A percentile compares a stretch with the other conserved stretches of the same genome.
Conservation (phyloP, 2,113 vertebrate species). For the Chrysemys picta region DNA sequence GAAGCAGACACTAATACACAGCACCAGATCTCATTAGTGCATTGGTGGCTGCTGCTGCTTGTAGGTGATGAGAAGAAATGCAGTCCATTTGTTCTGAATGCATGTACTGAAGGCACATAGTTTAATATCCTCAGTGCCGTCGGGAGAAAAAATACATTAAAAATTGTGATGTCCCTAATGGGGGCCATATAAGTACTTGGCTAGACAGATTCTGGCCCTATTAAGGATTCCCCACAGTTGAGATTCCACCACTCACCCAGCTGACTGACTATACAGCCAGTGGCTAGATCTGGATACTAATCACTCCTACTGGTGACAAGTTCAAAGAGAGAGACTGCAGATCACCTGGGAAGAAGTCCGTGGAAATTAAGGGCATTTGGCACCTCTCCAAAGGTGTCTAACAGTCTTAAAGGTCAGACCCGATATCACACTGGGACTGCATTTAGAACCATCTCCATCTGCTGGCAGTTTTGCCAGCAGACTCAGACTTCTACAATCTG, state of each 20-base stretch:
- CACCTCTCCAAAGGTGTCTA: neutral
- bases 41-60: neutral
- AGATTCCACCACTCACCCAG: neutral
- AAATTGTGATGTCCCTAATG: neutral
- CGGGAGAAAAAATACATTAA: neutral
- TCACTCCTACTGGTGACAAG: neutral
- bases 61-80: accelerated
- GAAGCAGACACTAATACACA: neutral
- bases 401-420: neutral
- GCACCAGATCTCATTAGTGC: conserved; percentile 12
- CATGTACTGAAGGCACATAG: neutral
- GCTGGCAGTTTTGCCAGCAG: accelerated
- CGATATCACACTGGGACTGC: accelerated
- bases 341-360: accelerated
- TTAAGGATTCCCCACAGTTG: neutral
- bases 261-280: neutral
- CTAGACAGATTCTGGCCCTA: neutral
- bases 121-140: neutral
- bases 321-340: neutral
- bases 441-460: accelerated
- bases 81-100: neutral
- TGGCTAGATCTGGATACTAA: neutral
- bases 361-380: neutral
- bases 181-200: neutral
- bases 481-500: accelerated